A percentile compares a stretch with the other conserved stretches of the same genome.
These are phyloP conservation scores for Elymnias hypermnestra DNA, from an alignment of 1,140 invertebrate genomes.

Conservation along the genomic window DNA sequence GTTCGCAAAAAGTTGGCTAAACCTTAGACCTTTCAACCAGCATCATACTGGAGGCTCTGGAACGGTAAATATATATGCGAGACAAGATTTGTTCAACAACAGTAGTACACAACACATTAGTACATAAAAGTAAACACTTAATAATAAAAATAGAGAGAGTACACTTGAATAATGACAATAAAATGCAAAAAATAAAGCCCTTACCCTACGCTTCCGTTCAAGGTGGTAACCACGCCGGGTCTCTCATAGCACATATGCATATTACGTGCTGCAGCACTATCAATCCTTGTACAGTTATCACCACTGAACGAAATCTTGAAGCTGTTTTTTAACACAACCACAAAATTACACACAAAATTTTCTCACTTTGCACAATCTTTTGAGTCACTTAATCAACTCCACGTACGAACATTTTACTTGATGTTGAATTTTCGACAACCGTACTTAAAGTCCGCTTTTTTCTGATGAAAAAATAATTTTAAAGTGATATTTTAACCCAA, in stretches of 20 bases:
- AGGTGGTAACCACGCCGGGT: slow-evolving; percentile 56
- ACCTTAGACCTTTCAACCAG: too few species aligned
- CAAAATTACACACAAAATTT: slow-evolving; percentile 13
- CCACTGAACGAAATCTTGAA: slow-evolving; percentile 48
- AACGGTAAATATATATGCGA: too few species aligned
- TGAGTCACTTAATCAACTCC: slow-evolving; percentile 45
- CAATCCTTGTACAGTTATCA: slow-evolving; percentile 36
- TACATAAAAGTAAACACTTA: too few species aligned
- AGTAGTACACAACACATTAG: too few species aligned
- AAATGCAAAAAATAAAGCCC: slow-evolving; percentile 5
- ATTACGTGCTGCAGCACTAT: slow-evolving; percentile 28
- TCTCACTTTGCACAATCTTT: slow-evolving; percentile 18
- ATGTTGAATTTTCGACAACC: slow-evolving; percentile 28
- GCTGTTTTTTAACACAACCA: slow-evolving; percentile 30
- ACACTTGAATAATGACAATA: too few species aligned
- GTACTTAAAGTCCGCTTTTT: slow-evolving; percentile 26
- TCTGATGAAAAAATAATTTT: slow-evolving; percentile 25
- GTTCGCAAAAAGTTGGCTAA: too few species aligned
- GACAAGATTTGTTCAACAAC: too few species aligned
- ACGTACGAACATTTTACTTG: slow-evolving; percentile 58
- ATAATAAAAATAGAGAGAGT: too few species aligned
- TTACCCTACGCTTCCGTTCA: slow-evolving; percentile 66
- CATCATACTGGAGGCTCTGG: too few species aligned
- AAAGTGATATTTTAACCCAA: slow-evolving; percentile 29
- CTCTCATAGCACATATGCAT: slow-evolving; percentile 73